phyloP scores from a whole-genome alignment of 2,888 invertebrate genomes.

The Hirtodrosophila confusa region DNA sequence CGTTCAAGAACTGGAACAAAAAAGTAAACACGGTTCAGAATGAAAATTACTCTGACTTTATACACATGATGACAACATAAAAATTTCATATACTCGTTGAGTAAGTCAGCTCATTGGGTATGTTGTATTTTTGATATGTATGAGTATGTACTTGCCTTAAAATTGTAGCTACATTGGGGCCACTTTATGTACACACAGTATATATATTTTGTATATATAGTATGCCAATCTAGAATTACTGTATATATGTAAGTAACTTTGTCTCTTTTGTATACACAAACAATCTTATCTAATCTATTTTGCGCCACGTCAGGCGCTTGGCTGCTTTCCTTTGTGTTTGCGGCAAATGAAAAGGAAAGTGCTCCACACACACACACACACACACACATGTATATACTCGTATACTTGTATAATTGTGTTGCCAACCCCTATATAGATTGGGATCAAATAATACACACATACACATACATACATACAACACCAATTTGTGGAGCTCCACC shows the following conservation, averaged over 20 bases:
- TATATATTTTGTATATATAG: neutral
- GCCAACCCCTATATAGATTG: constrained; percentile 29
- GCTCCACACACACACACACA: constrained; percentile 18
- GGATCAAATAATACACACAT: constrained; percentile 6
- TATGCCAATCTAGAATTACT: constrained; percentile 11
- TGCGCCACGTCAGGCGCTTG: constrained; percentile 25
- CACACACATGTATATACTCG: neutral
- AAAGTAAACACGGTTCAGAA: no score
- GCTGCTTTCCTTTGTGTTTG: constrained; percentile 40
- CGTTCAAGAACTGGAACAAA: no score
- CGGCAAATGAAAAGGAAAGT: constrained; percentile 60
- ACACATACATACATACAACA: constrained; percentile 5
- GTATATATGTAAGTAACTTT: constrained; percentile 6
- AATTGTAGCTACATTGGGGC: neutral
- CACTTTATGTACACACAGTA: neutral
- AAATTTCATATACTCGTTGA: no score
- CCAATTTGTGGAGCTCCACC: constrained; percentile 42
- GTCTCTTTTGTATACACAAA: constrained; percentile 1
- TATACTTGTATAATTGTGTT: neutral
- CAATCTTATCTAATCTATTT: constrained; percentile 32
- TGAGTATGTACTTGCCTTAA: neutral
- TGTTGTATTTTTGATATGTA: no score
- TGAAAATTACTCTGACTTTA: no score
- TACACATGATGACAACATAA: no score
- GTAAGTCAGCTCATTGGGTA: no score